Base-by-base conservation (phyloP, 1,140 invertebrate species). In the Leptinotarsa defecta region DNA sequence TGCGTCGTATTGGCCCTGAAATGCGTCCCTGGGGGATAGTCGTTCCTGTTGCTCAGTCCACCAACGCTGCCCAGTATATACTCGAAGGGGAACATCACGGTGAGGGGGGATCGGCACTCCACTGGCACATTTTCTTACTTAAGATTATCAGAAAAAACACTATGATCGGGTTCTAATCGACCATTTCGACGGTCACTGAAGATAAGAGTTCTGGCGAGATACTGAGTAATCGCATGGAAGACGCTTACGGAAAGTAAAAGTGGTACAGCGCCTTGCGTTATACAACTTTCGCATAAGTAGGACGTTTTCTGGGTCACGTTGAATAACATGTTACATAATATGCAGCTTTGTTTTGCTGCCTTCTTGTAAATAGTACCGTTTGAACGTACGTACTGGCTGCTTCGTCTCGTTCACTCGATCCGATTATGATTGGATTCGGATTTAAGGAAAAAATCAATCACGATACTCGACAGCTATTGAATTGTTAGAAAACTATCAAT, bases 11-110 rank as follows among this genome's bases (percentile, higher is more conserved):
- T 80, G 15, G 71, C 61, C 65, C 72, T 70, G 19, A 70, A 62
- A 22, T 34, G 64, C 4, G 70, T 78, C 13, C 76, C 81, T 13
- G 80, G 78, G 3, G 80, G 80, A 76, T 81, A 76, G 71, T 83
- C 81, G 34, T 68, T 71, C 48, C 69, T 71, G 13, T 65, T 73
- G 48, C 75, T 75, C 4, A 82, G 48, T 22, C 61, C 48, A 61
- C 81, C 69, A 4, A 82, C 69, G 49, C 77, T 76, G 52, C 63
- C 57, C 62, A 77, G 68, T 27, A 79, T 43, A 13, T 65, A 74
- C 1, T 19, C n/a, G 4, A 76, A 76, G 68, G 77, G 20, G 13
- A 78, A 71, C 69, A 79, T 77, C 49, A 65, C 22, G 6, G 20
- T 15, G 34, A 48, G 6, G 48, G 17, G 17, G 24, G 6, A 19